phyloP scores from a whole-genome alignment of 2,113 vertebrate genomes.

The Sphaerodactylus townsendi region DNA sequence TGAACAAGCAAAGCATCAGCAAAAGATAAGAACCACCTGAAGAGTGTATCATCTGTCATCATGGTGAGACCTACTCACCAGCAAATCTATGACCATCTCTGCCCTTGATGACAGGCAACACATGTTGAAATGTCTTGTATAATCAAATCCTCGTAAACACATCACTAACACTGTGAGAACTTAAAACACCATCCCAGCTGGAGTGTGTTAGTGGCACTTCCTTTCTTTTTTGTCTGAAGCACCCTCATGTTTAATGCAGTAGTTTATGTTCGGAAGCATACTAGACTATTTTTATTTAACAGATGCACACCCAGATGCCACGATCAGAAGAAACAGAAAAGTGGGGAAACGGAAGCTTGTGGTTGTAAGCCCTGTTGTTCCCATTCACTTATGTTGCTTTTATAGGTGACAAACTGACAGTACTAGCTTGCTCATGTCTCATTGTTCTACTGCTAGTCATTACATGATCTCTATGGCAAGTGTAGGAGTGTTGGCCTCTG shows the following conservation, averaged over 20 bases:
- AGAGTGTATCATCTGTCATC: conserved; percentile 35
- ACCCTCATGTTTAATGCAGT: conserved; percentile 66
- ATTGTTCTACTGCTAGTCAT: conserved; percentile 3
- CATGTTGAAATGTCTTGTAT: conserved; percentile 52
- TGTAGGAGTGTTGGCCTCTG: not conserved
- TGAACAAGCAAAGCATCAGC: conserved; percentile 20
- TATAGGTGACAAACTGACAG: conserved; percentile 27
- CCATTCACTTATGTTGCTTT: conserved; percentile 10
- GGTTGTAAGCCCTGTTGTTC: conserved; percentile 12
- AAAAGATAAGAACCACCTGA: conserved; percentile 14
- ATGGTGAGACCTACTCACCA: not conserved
- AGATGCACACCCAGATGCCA: conserved; percentile 60
- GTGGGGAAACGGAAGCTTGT: not conserved
- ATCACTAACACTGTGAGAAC: conserved; percentile 44
- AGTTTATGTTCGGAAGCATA: conserved; percentile 52
- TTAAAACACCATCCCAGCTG: conserved; percentile 45
- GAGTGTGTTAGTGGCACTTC: conserved; percentile 60
- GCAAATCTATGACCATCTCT: conserved; percentile 41
- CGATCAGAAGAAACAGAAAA: conserved; percentile 39
- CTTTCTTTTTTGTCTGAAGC: conserved; percentile 46
- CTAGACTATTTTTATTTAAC: conserved; percentile 62
- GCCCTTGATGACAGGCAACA: conserved; percentile 42
- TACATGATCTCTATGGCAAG: conserved; percentile 7
- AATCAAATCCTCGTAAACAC: conserved; percentile 51
- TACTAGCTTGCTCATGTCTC: not conserved